Evolutionary conservation across 2,888 invertebrate species (phyloP).

Genomic region (Ctenicera cuprea): DNA sequence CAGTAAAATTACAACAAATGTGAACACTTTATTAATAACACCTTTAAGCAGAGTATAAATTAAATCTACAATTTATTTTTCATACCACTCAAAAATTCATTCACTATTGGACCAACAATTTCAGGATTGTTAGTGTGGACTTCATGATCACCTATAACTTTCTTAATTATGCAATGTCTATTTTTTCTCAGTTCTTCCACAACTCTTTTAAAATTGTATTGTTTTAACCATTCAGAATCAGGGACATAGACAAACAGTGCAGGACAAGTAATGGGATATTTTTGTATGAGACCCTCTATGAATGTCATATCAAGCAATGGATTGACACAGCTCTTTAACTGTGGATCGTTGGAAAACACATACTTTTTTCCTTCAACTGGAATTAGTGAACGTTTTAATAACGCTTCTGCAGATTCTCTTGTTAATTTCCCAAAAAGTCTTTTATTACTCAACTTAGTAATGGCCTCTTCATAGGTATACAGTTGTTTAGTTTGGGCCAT

Average conservation of each 20-base stretch:
- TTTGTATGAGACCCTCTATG: constrained; percentile 66
- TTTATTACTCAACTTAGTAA: constrained; percentile 72
- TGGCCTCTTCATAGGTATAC: constrained; percentile 73
- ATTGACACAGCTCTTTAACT: constrained; percentile 70
- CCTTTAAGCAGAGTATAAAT: too few species aligned
- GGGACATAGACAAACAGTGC: too few species aligned
- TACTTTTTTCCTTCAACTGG: constrained; percentile 71
- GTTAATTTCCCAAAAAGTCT: constrained; percentile 69
- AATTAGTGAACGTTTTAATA: constrained; percentile 73
- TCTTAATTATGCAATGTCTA: constrained; percentile 61
- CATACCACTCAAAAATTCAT: constrained; percentile 61
- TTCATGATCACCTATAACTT: constrained; percentile 77
- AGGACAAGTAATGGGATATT: constrained; percentile 65
- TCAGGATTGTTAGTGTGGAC: constrained; percentile 78
- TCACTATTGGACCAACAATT: constrained; percentile 68
- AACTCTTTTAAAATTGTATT: constrained; percentile 54
- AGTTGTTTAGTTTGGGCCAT: constrained; percentile 54
- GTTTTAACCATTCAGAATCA: too few species aligned
- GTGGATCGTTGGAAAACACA: constrained; percentile 76
- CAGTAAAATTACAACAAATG: too few species aligned
- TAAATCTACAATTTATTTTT: too few species aligned
- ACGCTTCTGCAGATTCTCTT: constrained; percentile 71
- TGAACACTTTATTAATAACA: too few species aligned
- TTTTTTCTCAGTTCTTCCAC: constrained; percentile 59
- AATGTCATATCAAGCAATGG: constrained; percentile 66